Percentiles rank a stretch among this genome's conserved stretches.
phyloP scores from a whole-genome alignment of 2,113 vertebrate genomes.

The Crocuta crocuta region DNA sequence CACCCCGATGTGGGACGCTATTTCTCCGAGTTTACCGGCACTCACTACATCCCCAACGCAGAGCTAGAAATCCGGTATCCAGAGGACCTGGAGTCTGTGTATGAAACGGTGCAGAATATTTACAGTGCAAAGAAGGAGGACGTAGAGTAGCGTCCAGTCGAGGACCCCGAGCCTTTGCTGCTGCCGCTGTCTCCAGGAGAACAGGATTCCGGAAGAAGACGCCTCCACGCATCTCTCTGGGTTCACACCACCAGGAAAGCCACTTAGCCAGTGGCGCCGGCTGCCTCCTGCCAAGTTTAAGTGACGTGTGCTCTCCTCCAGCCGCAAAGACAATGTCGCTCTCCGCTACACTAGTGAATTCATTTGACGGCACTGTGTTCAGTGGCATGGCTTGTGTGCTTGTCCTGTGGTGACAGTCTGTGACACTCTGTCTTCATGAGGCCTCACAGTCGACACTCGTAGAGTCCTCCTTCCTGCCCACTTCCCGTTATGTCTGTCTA shows the following conservation, averaged over 20 bases:
- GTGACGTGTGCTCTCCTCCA: conserved; percentile 43
- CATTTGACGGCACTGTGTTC: conserved; percentile 51
- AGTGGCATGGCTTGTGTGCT: conserved; percentile 74
- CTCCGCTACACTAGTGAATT: conserved; percentile 71
- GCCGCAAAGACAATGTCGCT: conserved; percentile 65
- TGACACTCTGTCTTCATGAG: conserved; percentile 55
- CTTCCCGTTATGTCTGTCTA: neutral
- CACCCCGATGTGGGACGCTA: conserved; percentile 97
- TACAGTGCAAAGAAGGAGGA: conserved; percentile 88
- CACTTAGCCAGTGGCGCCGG: conserved; percentile 68
- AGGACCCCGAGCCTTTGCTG: conserved; percentile 59
- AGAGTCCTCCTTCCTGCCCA: neutral
- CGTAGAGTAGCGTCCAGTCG: conserved; percentile 71
- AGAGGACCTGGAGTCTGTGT: conserved; percentile 91
- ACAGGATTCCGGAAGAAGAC: conserved; percentile 67
- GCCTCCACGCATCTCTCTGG: conserved; percentile 72
- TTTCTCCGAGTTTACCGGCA: conserved; percentile 93
- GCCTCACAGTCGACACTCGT: neutral
- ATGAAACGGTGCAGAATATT: conserved; percentile 89
- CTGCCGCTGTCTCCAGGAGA: conserved; percentile 71
- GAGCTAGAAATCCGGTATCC: conserved; percentile 94
- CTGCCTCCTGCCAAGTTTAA: conserved; percentile 48
- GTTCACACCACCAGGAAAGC: conserved; percentile 69
- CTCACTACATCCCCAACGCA: conserved; percentile 93
- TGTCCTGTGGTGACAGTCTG: conserved; percentile 73